Evolutionary conservation across 2,888 invertebrate genomes (phyloP), one percentile per base, ranked within the genome.

Genomic region (Polymixis lichenea): DNA sequence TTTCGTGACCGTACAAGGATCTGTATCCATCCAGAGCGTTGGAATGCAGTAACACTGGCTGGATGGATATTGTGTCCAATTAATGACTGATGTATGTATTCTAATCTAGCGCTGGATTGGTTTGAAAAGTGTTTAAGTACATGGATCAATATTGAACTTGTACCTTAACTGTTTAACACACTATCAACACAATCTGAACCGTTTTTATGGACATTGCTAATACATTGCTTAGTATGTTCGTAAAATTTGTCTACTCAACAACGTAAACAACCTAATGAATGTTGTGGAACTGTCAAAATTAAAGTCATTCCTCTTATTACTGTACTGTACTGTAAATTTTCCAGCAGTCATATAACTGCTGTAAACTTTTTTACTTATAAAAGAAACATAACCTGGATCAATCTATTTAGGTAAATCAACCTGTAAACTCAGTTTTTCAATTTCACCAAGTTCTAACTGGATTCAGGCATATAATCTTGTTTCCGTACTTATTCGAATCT

Each of bases 381-480:
- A 51, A 17, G 17, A 19, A 51, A 51, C 51, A 19, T 51, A 19
- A 51, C 51, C 28, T 19, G 32, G 9, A 8, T 19, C 58, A 28
- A 28, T 60, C 13, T 46, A 19, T 9, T 3, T 17, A 43, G 9
- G 43, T 43, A 17, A 19, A 32, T 22, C 22, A 62, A 15, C 38
- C 3, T 56, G 15, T 43, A 8, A 28, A 15, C 43, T 5, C 17
- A 9, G 19, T 80, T 66, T 60, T 65, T 65, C 51, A 67, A 49
- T 62, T 66, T 69, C 65, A 68, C 22, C 11, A 72, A 77, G 22
- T 51, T 72, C 65, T 61, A 61, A 74, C 51, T 65, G 28, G 66
- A 70, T 84, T 74, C 11, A 38, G 49, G 32, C 55, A 38, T 38
- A 62, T 84, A 85, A 85, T 82, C 82, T 78, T 71, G 73, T 85